These are phyloP conservation scores for Caloenas nicobarica DNA, from an alignment of 2,113 vertebrate genomes.

Conservation along the genomic window DNA sequence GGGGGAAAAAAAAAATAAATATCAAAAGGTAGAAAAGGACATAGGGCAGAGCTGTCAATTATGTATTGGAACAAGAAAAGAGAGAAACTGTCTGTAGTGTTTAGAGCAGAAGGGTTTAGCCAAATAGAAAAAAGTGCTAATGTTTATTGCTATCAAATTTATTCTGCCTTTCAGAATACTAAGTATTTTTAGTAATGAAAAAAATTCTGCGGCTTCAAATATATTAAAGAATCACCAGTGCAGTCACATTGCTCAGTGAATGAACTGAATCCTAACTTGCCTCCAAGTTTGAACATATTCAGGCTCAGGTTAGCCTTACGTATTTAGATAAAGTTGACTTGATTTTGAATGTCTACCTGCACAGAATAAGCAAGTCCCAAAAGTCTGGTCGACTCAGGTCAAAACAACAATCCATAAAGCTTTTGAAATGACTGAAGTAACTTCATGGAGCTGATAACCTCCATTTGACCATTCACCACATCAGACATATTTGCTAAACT, in stretches of 20 bases:
- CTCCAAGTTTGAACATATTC: background rate
- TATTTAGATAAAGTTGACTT: background rate
- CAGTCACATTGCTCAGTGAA: background rate
- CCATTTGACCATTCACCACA: conserved; percentile 33
- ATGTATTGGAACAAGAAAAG: conserved; percentile 33
- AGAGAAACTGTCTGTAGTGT: conserved; percentile 11
- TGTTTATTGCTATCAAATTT: background rate
- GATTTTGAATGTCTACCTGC: background rate
- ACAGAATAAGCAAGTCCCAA: background rate
- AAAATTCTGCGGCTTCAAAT: background rate
- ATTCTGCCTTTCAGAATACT: background rate
- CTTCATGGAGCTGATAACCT: background rate
- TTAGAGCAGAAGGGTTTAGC: conserved; percentile 21
- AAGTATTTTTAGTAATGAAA: conserved; percentile 1
- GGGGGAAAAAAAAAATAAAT: background rate
- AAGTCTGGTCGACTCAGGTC: background rate
- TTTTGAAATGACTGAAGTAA: background rate
- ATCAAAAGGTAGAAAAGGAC: conserved; percentile 32
- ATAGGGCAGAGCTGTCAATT: conserved; percentile 42
- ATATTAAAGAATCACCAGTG: background rate
- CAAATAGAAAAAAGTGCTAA: background rate
- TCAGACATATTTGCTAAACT: conserved; percentile 25
- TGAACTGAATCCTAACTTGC: background rate
- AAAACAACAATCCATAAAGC: background rate
- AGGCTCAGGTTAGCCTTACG: background rate